Evolutionary conservation across 30 jellyfish, hydroid and myxozoan genomes (phyloP), one percentile per base, ranked within the genome.

Genomic region (Pelagia noctiluca): DNA sequence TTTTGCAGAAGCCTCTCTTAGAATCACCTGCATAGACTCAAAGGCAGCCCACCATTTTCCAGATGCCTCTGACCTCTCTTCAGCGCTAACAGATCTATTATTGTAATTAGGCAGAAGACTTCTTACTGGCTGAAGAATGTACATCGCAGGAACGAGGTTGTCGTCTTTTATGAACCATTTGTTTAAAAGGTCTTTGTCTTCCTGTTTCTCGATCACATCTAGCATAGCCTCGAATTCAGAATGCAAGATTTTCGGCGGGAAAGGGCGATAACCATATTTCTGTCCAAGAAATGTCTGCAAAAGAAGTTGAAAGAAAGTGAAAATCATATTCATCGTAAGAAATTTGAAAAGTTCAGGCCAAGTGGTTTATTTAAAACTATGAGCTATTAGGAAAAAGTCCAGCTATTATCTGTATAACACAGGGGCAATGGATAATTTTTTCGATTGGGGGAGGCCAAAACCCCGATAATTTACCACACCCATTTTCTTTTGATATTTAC

Each of bases 221-320:
- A 91, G 33, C 95, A 91, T 79, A 3, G 83, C 76, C 47, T 91
- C 94, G 64, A 91, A 85, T 63, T 91, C 98, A 10, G 65, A 22
- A 0, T 91, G 91, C 7, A 22, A 67, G 18, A 91, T 91, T 66
- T 79, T 84, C 18, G 98, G 98, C 1, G 98, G 98, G 81, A 91
- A 91, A 16, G 98, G 98, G 26, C 98, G 88, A 62, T 91, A 91
- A 21, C 97, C 97, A 78, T 90, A 90, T 23, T 90, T 90, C 68
- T 90, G 97, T 3, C 96, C 95, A 35, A 90, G 90, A 46, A 90
- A 90, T 65, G 97, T 83, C 95, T 82, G 37, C 29, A 3, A 5
- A 63, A 25, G 54, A 50, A 64, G 23, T 49, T 11, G 75, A 66
- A n/a, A n/a, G n/a, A n/a, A n/a, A n/a, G n/a, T n/a, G n/a, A n/a